A percentile compares a stretch with the other conserved stretches of the same genome.
Evolutionary conservation across 2,113 vertebrate genomes (phyloP).

Genomic region (Carlito syrichta): DNA sequence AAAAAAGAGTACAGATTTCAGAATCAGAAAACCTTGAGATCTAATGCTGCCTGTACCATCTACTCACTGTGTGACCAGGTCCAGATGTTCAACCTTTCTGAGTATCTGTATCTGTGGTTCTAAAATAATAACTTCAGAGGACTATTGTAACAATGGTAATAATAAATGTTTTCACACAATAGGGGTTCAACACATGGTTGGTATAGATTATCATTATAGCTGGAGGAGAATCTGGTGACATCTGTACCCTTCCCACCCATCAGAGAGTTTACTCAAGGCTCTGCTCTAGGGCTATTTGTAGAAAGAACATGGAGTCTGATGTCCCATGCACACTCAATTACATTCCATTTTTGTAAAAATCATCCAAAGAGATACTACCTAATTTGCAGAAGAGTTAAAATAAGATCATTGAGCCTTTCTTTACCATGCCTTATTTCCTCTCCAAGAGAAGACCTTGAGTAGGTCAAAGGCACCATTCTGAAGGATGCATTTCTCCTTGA

Average conservation of each 20-base stretch:
- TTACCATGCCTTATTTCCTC: background rate
- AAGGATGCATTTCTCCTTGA: background rate
- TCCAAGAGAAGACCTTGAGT: conserved; percentile 34
- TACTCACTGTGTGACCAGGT: background rate
- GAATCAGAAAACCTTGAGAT: background rate
- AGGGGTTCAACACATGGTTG: background rate
- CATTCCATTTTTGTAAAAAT: conserved; percentile 17
- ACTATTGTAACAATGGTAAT: background rate
- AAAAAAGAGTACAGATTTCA: background rate
- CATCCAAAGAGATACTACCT: background rate
- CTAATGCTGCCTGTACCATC: background rate
- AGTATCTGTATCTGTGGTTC: background rate
- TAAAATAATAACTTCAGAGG: background rate
- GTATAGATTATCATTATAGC: background rate
- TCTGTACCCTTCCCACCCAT: background rate
- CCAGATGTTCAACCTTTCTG: background rate
- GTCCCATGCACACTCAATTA: background rate
- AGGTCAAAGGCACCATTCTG: conserved; percentile 39
- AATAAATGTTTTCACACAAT: background rate
- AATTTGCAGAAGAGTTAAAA: background rate
- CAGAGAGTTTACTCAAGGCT: background rate
- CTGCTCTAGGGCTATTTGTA: background rate
- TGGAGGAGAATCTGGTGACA: background rate
- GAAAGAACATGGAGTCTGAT: background rate
- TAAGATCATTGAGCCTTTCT: background rate